Percentiles rank a stretch among this genome's conserved stretches.
phyloP scores from a whole-genome alignment of 1,140 invertebrate genomes.

The Cydia pomonella region DNA sequence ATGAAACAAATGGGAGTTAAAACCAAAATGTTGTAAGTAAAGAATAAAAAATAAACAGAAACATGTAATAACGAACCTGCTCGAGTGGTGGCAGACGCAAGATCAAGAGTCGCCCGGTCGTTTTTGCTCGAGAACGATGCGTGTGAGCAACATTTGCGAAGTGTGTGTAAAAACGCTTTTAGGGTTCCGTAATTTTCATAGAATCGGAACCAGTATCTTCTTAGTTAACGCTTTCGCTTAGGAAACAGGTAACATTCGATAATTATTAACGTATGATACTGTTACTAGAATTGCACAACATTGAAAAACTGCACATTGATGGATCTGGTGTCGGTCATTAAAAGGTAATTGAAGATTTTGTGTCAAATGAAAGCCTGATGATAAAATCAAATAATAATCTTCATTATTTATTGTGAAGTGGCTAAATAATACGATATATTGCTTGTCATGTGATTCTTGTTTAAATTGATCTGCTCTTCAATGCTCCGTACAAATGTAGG shows the following conservation, averaged over 20 bases:
- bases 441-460: slow-evolving; percentile 23
- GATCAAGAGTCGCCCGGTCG: slow-evolving; percentile 46
- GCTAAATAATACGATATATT: neutral
- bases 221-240: neutral
- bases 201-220: neutral
- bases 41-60: slow-evolving; percentile 38
- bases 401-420: neutral
- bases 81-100: slow-evolving; percentile 40
- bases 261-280: neutral
- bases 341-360: neutral
- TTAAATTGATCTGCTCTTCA: neutral
- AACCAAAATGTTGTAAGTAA: slow-evolving; percentile 37
- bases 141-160: slow-evolving; percentile 69
- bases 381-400: slow-evolving; percentile 9
- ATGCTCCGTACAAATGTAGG: neutral
- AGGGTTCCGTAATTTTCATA: slow-evolving; percentile 19
- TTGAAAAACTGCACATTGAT: neutral
- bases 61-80: slow-evolving; percentile 37
- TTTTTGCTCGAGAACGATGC: slow-evolving; percentile 61
- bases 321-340: neutral
- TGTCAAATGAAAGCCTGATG: slow-evolving; percentile 15
- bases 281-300: neutral
- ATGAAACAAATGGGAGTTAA: neutral
- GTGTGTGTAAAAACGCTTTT: slow-evolving; percentile 52
- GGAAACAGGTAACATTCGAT: neutral